phyloP scores from a whole-genome alignment of 2,113 vertebrate species.

The Todiramphus chloris region DNA sequence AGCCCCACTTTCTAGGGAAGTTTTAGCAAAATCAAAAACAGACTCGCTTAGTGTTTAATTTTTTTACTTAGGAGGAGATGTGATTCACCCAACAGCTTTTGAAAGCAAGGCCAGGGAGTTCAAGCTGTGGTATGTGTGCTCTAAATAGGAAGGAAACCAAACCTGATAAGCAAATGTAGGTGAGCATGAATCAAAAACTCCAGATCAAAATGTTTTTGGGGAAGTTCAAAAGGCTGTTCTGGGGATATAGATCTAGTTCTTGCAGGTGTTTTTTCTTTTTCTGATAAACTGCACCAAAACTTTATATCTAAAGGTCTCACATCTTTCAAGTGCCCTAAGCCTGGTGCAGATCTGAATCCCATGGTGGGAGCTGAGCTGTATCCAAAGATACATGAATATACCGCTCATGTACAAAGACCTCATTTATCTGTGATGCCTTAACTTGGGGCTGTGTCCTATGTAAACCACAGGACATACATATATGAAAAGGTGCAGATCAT shows the following conservation, averaged over 20 bases:
- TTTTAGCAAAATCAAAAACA: neutral
- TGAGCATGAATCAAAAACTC: neutral
- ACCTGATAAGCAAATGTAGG: neutral
- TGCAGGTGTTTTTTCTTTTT: conserved; percentile 16
- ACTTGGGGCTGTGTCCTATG: rapidly evolving
- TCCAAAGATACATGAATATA: neutral
- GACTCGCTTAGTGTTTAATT: neutral
- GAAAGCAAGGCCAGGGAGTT: neutral
- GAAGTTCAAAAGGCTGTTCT: neutral
- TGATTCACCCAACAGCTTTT: neutral
- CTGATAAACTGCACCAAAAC: conserved; percentile 22
- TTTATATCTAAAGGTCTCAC: neutral
- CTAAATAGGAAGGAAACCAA: conserved; percentile 3
- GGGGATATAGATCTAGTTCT: conserved; percentile 1
- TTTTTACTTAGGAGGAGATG: neutral
- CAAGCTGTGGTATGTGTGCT: neutral
- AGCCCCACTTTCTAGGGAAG: neutral
- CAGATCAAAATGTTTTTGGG: neutral
- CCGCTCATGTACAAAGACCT: neutral
- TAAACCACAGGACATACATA: neutral
- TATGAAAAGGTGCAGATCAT: neutral
- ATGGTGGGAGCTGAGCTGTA: neutral
- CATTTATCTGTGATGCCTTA: neutral
- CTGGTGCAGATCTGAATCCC: neutral
- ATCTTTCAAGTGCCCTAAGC: neutral